These are phyloP conservation scores for Aselliscus stoliczkanus DNA, from an alignment of 2,797 vertebrate genomes.

Conservation along the genomic window DNA sequence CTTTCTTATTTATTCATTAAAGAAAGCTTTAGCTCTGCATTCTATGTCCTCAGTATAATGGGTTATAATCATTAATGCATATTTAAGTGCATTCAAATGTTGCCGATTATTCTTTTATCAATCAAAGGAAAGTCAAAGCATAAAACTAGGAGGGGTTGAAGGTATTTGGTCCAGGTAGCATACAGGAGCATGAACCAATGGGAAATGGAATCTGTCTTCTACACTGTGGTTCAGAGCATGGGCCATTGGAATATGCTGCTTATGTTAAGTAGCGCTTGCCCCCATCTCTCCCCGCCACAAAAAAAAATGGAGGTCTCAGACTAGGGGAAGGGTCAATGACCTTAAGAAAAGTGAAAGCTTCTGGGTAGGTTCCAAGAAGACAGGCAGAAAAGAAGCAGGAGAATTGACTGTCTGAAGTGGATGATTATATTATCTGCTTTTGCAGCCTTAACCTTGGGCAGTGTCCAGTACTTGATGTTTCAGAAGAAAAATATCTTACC, in stretches of 20 bases:
- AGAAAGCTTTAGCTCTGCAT: not conserved
- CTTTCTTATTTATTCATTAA: conserved; percentile 15
- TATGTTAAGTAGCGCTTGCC: not conserved
- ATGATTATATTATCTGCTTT: conserved; percentile 1
- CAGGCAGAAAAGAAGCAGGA: not conserved
- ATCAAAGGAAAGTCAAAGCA: not conserved
- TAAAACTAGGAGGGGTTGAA: not conserved
- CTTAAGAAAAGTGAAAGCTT: not conserved
- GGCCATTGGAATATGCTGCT: not conserved
- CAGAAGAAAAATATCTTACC: not conserved
- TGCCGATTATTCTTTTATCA: conserved; percentile 30
- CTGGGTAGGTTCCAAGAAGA: not conserved
- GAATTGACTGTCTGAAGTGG: not conserved
- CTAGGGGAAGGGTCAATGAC: not conserved
- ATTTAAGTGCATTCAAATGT: not conserved
- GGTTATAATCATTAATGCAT: not conserved
- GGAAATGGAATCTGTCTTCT: not conserved
- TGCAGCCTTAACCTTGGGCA: not conserved
- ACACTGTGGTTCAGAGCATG: not conserved
- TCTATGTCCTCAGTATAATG: not conserved
- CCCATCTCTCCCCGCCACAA: no score
- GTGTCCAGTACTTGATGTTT: conserved; percentile 27
- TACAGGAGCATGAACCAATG: not conserved
- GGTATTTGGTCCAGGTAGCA: not conserved
- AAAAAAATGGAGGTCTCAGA: not conserved